A percentile compares a stretch with the other conserved stretches of the same genome.
These are phyloP conservation scores for Cepaea nemoralis DNA, from an alignment of 1,140 invertebrate genomes.

Conservation along the genomic window DNA sequence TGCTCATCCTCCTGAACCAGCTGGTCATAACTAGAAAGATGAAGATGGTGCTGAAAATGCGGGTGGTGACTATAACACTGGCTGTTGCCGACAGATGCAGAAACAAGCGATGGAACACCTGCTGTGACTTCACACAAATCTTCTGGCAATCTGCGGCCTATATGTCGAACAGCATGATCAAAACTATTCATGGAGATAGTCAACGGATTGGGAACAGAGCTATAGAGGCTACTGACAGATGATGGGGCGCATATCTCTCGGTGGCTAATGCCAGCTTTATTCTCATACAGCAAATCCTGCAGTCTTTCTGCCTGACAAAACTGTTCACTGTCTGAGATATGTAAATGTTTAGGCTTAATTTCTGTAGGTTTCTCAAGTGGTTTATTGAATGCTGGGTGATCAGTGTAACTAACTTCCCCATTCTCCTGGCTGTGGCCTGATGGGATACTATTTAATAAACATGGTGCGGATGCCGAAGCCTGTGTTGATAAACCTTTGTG, in stretches of 20 bases:
- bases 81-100: background rate
- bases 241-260: background rate
- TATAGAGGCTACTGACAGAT: background rate
- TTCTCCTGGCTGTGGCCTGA: background rate
- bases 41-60: slow-evolving; percentile 17
- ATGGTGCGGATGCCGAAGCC: slow-evolving; percentile 4
- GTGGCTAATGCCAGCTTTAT: background rate
- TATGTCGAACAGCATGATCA: background rate
- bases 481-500: background rate
- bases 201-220: background rate
- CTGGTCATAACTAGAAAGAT: background rate
- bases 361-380: background rate
- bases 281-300: background rate
- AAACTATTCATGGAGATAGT: background rate
- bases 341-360: background rate
- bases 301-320: background rate
- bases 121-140: background rate
- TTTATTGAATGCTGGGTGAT: background rate
- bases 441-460: background rate
- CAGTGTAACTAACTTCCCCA: background rate
- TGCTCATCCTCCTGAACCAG: background rate
- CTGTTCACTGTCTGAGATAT: background rate
- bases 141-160: background rate
- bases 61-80: background rate
- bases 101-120: background rate